A percentile compares a stretch with the other conserved stretches of the same genome.
These are phyloP conservation scores for Scomber japonicus DNA, from an alignment of 2,113 vertebrate species.

Conservation along the genomic window DNA sequence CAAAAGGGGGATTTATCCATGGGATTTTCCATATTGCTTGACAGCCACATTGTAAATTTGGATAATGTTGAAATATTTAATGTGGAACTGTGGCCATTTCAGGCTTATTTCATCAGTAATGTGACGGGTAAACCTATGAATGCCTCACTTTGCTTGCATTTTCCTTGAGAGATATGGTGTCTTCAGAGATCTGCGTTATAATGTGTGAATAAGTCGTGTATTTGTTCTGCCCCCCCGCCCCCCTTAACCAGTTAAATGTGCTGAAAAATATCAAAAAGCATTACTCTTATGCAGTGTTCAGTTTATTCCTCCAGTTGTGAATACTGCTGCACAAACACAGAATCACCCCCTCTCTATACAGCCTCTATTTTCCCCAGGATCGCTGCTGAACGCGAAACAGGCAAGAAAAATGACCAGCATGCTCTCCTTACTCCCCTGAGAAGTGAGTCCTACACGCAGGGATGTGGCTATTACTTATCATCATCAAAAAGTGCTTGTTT, in stretches of 20 bases:
- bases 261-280: constrained; percentile 44
- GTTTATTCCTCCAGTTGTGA: constrained; percentile 41
- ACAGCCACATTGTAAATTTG: constrained; percentile 25
- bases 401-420: constrained; percentile 80
- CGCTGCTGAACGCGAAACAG: constrained; percentile 73
- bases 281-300: constrained; percentile 36
- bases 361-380: constrained; percentile 64
- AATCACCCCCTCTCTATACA: constrained; percentile 40
- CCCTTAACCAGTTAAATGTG: constrained; percentile 20
- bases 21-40: constrained; percentile 36
- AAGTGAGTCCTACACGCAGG: constrained; percentile 75
- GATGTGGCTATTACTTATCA: constrained; percentile 85
- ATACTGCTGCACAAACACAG: constrained; percentile 61
- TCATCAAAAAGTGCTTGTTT: constrained; percentile 86
- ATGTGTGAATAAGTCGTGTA: constrained; percentile 1
- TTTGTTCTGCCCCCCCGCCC: neutral
- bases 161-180: neutral
- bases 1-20: constrained; percentile 30
- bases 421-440: constrained; percentile 76
- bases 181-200: constrained; percentile 19
- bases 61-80: constrained; percentile 28
- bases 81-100: constrained; percentile 18
- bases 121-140: constrained; percentile 1
- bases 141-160: constrained; percentile 8
- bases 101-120: constrained; percentile 7